These are phyloP conservation scores for Porites australiensis DNA, from an alignment of 64 coral and sea anemone species.

Conservation along the genomic window DNA sequence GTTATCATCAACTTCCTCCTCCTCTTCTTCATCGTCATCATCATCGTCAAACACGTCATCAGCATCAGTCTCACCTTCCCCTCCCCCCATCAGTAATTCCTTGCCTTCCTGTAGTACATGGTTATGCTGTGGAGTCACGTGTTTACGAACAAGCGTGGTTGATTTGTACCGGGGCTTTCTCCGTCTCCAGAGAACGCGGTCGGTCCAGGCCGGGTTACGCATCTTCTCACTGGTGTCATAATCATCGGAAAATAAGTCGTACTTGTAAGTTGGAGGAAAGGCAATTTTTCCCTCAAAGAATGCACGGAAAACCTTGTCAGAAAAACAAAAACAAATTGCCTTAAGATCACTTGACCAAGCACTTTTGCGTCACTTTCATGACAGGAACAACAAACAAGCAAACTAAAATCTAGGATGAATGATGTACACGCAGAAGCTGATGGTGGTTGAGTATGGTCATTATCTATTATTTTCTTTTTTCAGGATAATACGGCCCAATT, in stretches of 20 bases:
- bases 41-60: conserved; percentile 33
- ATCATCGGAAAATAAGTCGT: conserved; percentile 97
- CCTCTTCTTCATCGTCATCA: conserved; percentile 54
- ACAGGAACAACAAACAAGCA: too few species aligned
- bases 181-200: conserved; percentile 95
- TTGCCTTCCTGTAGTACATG: background rate
- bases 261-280: conserved; percentile 98
- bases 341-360: too few species aligned
- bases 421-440: too few species aligned
- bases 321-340: background rate
- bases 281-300: conserved; percentile 88
- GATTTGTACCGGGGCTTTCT: conserved; percentile 90
- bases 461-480: too few species aligned
- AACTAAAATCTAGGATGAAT: too few species aligned
- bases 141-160: conserved; percentile 13
- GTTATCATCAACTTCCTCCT: conserved; percentile 7
- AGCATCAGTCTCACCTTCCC: background rate
- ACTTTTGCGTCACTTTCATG: too few species aligned
- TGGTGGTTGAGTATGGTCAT: too few species aligned
- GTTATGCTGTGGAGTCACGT: conserved; percentile 24
- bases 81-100: background rate
- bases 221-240: conserved; percentile 99
- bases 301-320: conserved; percentile 85
- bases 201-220: conserved; percentile 96
- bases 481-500: too few species aligned